Base-by-base conservation (phyloP, 2,888 invertebrate species). In the Mellilla xanthometata region DNA sequence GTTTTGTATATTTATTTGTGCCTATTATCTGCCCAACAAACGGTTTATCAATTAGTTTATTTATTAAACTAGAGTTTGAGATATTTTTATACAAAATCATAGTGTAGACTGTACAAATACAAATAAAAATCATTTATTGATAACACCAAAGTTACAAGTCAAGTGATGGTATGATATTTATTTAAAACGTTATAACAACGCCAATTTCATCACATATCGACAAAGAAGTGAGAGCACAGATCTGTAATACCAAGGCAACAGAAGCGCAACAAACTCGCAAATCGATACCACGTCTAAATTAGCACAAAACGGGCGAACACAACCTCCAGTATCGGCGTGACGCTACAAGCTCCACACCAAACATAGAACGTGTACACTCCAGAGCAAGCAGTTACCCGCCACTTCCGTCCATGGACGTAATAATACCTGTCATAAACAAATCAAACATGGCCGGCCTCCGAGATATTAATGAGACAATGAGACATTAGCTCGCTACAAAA, bases 401-500 rank as follows among this genome's bases (percentile, higher is more conserved):
- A 66, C 68, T 68, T 63, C 47, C 40, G 46, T 34, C 69, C 6
- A 19, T 1, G 4, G 3, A 69, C 76, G 65, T 70, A 57, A 62
- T 59, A 71, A 65, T 76, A 75, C 76, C 76, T 78, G 82, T 86
- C 87, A 86, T 83, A 88, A 87, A 89, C 89, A 89, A 86, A 86
- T 87, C 88, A 88, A 86, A 88, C 83, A 88, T 88, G 87, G 88
- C 87, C 77, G 84, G 76, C 81, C 78, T n/a, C 73, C 81, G 73
- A 82, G 86, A 87, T 89, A 89, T 88, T 89, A 89, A 88, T 87
- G 87, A 88, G 87, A 89, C 89, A 89, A n/a, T 88, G 84, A 87
- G 86, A 83, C 88, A 89, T 89, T 89, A 89, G 89, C 81, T 76
- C 81, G 85, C 81, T 87, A 89, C 89, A 89, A 89, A 89, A 88